Base-by-base conservation (phyloP, 2,797 vertebrate species). In the Gymnothorax javanicus region DNA sequence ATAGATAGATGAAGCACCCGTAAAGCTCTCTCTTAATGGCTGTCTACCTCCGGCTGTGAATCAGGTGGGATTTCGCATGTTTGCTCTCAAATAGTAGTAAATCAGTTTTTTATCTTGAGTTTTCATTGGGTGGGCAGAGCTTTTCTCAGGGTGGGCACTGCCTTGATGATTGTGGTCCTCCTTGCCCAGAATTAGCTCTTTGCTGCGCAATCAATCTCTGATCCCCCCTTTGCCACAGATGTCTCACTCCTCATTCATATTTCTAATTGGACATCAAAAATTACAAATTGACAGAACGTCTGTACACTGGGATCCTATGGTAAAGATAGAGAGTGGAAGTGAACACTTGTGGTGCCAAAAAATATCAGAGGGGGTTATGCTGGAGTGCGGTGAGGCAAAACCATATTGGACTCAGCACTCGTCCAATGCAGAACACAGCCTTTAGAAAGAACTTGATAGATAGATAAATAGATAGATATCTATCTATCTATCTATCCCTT, bases 181-280 rank as follows among this genome's bases (percentile, higher is more conserved):
- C 27, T 0, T 12, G 69, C 8, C 25, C 20, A 73, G 69, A 73
- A 67, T 67, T 67, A n/a, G 8, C 33, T 77, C 33, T 77, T 33
- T 50, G 52, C 73, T 50, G 73, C 73, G 7, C 73, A 15, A 52
- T 77, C 73, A 77, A 77, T 77, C 27, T 50, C 43, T 20, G 3
- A 50, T 77, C 20, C 67, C 73, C 27, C 27, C 73, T 77, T 77
- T 77, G 27, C 73, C 73, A 50, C 73, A 50, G 43, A 77, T 77
- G 33, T 50, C 3, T 15, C 1, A 77, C 20, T 77, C 73, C 73
- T 77, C 73, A 77, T 50, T 43, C 33, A 77, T 77, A 77, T 77
- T 77, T 77, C 33, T 43, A 77, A 52, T 77, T 77, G 15, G 33
- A 43, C 52, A 17, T 77, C 73, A 77, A 77, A 77, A 77, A 77